Percentiles rank a stretch among this genome's conserved stretches.
These are phyloP conservation scores for Lethrus apterus DNA, from an alignment of 1,140 invertebrate species.

Conservation along the genomic window DNA sequence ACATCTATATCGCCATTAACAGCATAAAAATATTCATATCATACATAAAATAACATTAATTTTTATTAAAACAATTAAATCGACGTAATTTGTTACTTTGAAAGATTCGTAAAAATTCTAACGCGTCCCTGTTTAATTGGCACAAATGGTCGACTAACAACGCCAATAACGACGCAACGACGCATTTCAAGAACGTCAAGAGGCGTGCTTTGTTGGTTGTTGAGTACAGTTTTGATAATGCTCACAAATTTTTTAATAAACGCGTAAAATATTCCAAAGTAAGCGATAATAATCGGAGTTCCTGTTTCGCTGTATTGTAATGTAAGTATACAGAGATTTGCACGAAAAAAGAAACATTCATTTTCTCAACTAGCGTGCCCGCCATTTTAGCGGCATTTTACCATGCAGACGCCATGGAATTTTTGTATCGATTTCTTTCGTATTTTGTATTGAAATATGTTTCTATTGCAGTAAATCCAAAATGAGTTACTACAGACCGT, in stretches of 20 bases:
- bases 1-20: no score
- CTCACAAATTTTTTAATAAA: not conserved
- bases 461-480: conserved; percentile 24
- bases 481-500: conserved; percentile 29
- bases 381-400: conserved; percentile 10
- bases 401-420: not conserved
- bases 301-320: not conserved
- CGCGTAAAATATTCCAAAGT: not conserved
- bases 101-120: no score
- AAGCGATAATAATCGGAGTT: no score
- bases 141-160: no score
- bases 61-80: no score
- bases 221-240: not conserved
- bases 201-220: no score
- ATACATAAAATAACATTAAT: no score
- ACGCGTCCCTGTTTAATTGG: no score
- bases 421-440: not conserved
- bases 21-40: no score
- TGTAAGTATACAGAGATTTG: not conserved
- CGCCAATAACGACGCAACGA: no score
- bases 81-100: no score
- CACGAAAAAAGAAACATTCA: not conserved
- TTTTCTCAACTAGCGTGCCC: conserved; percentile 1
- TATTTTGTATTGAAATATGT: conserved; percentile 18
- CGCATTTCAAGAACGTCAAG: no score